Evolutionary conservation across 2,888 invertebrate species (phyloP).

Genomic region (Apodemia hepburni): DNA sequence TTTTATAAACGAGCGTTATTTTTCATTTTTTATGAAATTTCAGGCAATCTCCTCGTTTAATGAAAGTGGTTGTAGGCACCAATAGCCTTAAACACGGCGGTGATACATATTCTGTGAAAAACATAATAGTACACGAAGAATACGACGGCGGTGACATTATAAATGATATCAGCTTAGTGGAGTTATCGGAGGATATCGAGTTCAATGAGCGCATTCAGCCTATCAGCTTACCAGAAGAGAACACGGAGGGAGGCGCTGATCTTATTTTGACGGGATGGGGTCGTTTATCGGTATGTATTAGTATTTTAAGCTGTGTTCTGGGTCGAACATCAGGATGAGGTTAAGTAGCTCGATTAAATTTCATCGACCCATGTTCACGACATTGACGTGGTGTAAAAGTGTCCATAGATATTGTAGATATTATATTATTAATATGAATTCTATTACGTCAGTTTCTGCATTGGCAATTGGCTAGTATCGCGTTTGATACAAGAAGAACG

Average conservation of each 20-base stretch:
- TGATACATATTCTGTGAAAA: slow-evolving; percentile 48
- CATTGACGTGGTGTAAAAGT: too few species aligned
- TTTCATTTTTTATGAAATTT: slow-evolving; percentile 16
- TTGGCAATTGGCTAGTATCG: too few species aligned
- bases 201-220: slow-evolving; percentile 54
- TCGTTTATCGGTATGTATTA: slow-evolving; percentile 53
- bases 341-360: too few species aligned
- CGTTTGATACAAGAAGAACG: too few species aligned
- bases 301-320: too few species aligned
- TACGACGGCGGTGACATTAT: slow-evolving; percentile 50
- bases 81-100: slow-evolving; percentile 64
- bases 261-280: slow-evolving; percentile 72
- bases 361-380: too few species aligned
- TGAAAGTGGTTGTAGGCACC: slow-evolving; percentile 66
- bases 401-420: too few species aligned
- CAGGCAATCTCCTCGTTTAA: slow-evolving; percentile 32
- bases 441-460: too few species aligned
- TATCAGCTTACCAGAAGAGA: slow-evolving; percentile 46
- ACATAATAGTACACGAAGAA: slow-evolving; percentile 58
- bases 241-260: slow-evolving; percentile 50
- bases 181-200: slow-evolving; percentile 45
- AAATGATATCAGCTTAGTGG: slow-evolving; percentile 71
- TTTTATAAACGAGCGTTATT: too few species aligned
- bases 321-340: too few species aligned
- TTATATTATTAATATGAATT: too few species aligned